Percentiles rank a stretch among this genome's conserved stretches.
Conservation (phyloP, 2,797 vertebrate genomes). For the Chaetophractus vellerosus region DNA sequence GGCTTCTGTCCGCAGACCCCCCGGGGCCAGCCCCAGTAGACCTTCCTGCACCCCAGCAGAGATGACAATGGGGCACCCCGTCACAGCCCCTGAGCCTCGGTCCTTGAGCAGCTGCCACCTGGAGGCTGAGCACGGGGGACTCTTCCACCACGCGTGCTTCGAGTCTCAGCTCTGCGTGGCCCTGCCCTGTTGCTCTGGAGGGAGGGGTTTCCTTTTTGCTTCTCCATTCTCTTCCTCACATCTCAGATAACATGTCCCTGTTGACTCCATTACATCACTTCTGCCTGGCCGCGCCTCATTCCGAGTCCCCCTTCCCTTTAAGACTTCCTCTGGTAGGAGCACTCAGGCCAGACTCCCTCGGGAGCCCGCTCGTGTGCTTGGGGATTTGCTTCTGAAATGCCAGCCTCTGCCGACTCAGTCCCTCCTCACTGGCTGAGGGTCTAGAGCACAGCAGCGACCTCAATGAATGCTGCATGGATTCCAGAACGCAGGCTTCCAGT, state of each 20-base stretch:
- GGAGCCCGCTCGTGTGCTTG: accelerated
- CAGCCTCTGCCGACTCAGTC: accelerated
- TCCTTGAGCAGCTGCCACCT: background rate
- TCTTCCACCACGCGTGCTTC: accelerated
- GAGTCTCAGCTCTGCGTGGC: background rate
- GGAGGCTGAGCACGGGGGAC: background rate
- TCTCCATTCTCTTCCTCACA: background rate
- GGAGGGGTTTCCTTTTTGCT: accelerated
- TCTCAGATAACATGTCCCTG: accelerated
- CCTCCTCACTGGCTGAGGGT: accelerated
- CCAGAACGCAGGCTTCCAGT: accelerated
- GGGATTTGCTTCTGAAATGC: background rate
- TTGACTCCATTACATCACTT: accelerated
- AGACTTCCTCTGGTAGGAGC: background rate
- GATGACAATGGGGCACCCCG: no score
- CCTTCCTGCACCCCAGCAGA: background rate
- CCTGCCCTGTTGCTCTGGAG: background rate
- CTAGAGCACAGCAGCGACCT: accelerated
- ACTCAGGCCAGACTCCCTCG: accelerated
- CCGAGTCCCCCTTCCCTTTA: background rate
- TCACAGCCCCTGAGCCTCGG: background rate
- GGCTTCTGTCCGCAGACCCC: background rate
- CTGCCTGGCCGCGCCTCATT: accelerated
- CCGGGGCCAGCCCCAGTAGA: background rate
- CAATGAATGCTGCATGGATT: accelerated